A percentile compares a stretch with the other conserved stretches of the same genome.
phyloP scores from a whole-genome alignment of 1,140 invertebrate species.

The Solen grandis region DNA sequence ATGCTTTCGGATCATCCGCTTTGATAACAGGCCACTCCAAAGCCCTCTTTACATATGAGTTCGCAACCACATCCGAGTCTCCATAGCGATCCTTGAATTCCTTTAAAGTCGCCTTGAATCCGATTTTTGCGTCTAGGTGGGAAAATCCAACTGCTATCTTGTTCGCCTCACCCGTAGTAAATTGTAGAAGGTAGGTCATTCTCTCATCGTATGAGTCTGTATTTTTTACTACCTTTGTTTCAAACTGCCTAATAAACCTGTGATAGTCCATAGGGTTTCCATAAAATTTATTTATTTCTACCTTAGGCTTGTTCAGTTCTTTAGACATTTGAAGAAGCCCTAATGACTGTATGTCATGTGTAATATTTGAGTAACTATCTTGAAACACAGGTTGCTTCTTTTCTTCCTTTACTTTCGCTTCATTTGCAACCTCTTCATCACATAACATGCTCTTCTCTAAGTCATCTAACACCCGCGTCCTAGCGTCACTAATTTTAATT shows the following conservation, averaged over 20 bases:
- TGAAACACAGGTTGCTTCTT: neutral
- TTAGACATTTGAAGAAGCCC: too few species aligned
- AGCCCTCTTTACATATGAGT: constrained; percentile 49
- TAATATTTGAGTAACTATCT: constrained; percentile 1
- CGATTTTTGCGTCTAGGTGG: constrained; percentile 20
- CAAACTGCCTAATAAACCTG: constrained; percentile 6
- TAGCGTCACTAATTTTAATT: too few species aligned
- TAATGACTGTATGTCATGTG: too few species aligned
- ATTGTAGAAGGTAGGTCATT: neutral
- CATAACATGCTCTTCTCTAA: too few species aligned
- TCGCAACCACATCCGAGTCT: constrained; percentile 36
- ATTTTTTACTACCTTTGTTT: constrained; percentile 15
- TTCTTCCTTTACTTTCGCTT: constrained; percentile 4
- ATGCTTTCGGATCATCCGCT: constrained; percentile 6
- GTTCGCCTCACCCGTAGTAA: too few species aligned
- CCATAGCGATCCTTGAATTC: constrained; percentile 48
- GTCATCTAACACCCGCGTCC: too few species aligned
- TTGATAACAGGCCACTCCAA: constrained; percentile 52
- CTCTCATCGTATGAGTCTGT: constrained; percentile 16
- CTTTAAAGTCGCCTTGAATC: constrained; percentile 26
- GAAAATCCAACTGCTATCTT: too few species aligned
- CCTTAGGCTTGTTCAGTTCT: constrained; percentile 6
- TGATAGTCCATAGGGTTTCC: too few species aligned
- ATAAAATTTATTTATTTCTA: neutral
- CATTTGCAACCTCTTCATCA: too few species aligned